Evolutionary conservation across 1,140 invertebrate genomes (phyloP), one percentile per base, ranked within the genome.

Genomic region (Bombus haemorrhoidalis): DNA sequence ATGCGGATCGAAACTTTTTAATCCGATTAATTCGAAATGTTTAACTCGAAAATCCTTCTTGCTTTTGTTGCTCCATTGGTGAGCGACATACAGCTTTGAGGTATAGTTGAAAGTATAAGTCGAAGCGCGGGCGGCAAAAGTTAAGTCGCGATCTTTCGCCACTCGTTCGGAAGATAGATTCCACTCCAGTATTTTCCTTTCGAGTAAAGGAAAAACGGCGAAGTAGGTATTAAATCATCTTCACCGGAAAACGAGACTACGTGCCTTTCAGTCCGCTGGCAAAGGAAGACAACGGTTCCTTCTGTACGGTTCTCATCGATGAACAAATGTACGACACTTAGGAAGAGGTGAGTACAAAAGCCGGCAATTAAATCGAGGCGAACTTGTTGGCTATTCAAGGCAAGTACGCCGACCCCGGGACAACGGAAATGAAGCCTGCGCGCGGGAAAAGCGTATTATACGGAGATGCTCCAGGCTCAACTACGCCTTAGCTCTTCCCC

Each of bases 361-460:
- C 39, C 47, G 39, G 80, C 89, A 87, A 90, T 90, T 90, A 90
- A 90, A 81, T 81, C 62, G 59, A 79, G 83, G 64, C 57, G 59
- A 90, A 81, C 86, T 90, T 82, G 83, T 88, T 90, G 83, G 86
- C 68, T 83, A 90, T 90, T 90, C 89, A 90, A 83, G 86, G 57
- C 64, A 59, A 79, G 78, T 68, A 69, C 59, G 62, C 32, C 74
- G 81, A 80, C 79, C 86, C 76, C 66, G 71, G 79, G 64, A 86
- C 53, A 64, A 39, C 85, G 83, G 84, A 91, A 91, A 87, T 83
- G 81, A 87, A 89, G 83, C 87, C 57, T 64, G 84, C 68, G 76
- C 82, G 81, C 73, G 74, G 86, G 81, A 84, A 86, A 90, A 87
- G 83, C 83, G 81, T 83, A 90, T 90, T 90, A 90, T 88, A 79